Evolutionary conservation across 2,888 invertebrate species (phyloP).

Genomic region (Ectobius pallidus): DNA sequence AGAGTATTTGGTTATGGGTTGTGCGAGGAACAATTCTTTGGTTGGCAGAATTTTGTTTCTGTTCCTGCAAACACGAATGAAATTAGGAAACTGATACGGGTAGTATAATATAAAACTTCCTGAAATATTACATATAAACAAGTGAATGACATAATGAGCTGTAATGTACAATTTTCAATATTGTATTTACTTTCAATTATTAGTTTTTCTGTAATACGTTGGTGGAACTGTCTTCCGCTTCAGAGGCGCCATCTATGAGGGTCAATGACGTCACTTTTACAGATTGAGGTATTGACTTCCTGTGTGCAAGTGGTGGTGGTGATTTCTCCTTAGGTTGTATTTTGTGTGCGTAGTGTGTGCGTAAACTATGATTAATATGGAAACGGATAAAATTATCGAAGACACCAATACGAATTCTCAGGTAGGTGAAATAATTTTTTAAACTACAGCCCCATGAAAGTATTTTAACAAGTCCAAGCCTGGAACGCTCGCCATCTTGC

Average conservation of each 20-base stretch:
- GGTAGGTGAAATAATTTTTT: constrained; percentile 55
- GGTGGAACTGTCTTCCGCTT: neutral
- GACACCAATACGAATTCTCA: constrained; percentile 74
- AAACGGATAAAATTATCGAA: constrained; percentile 89
- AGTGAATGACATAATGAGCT: no score
- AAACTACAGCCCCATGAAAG: neutral
- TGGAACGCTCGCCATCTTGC: constrained; percentile 33
- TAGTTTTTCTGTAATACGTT: no score
- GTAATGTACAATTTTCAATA: no score
- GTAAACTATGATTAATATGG: constrained; percentile 78
- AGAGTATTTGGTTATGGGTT: no score
- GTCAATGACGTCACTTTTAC: constrained; percentile 45
- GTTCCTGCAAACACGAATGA: no score
- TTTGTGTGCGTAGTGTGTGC: constrained; percentile 31
- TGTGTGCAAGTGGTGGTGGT: constrained; percentile 39
- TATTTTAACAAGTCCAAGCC: neutral
- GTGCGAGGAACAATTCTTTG: no score
- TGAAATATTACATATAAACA: no score
- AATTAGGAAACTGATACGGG: no score
- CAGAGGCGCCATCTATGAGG: constrained; percentile 26
- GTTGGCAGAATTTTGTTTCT: no score
- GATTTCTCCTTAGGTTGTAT: constrained; percentile 32
- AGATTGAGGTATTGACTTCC: constrained; percentile 46
- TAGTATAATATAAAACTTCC: no score
- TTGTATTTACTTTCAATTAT: no score